Evolutionary conservation across 2,113 vertebrate species (phyloP).

Genomic region (Plecturocebus donacophilus): DNA sequence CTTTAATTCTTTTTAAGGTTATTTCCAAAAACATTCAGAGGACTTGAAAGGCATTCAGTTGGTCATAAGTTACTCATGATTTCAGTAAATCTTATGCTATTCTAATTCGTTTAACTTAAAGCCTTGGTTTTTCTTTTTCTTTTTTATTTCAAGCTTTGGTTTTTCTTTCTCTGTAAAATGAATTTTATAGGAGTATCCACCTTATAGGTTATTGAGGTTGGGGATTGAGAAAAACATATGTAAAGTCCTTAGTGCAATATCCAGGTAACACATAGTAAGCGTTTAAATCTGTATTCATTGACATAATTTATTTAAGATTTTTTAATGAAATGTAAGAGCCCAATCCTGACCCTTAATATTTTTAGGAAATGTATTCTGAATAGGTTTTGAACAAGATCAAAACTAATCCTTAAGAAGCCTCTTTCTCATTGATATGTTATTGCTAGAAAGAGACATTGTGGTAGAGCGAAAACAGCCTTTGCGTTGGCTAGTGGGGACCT

Average conservation of each 20-base stretch:
- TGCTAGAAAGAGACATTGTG: constrained; percentile 7
- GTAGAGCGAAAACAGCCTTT: constrained; percentile 34
- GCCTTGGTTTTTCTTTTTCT: neutral
- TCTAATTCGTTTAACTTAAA: neutral
- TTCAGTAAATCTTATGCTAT: neutral
- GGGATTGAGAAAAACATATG: neutral
- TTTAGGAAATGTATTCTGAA: neutral
- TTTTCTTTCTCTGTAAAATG: neutral
- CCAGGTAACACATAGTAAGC: neutral
- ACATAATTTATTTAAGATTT: constrained; percentile 2
- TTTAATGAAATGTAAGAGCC: neutral
- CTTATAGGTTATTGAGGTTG: neutral
- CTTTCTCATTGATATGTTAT: neutral
- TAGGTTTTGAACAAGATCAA: constrained; percentile 4
- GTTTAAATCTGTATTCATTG: neutral
- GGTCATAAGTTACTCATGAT: neutral
- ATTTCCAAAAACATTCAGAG: neutral
- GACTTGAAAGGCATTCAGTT: neutral
- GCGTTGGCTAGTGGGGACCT: neutral
- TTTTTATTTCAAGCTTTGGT: no score
- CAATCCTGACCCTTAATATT: neutral
- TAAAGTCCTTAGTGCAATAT: neutral
- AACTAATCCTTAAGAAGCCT: constrained; percentile 8
- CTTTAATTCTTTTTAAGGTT: constrained; percentile 35
- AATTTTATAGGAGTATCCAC: neutral